phyloP scores from a whole-genome alignment of 2,888 invertebrate genomes.

The Vanessa cardui region DNA sequence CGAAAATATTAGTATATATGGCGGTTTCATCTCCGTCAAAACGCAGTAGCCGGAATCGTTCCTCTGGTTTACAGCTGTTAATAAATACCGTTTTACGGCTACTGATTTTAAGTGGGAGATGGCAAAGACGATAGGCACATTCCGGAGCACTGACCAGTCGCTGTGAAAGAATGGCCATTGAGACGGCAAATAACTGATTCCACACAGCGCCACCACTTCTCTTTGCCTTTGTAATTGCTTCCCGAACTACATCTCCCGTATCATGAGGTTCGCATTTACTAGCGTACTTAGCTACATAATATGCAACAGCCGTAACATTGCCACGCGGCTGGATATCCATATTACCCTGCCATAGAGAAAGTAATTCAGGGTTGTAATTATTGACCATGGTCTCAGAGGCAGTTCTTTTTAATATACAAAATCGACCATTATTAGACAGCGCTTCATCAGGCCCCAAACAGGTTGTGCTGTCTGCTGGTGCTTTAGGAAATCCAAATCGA shows the following conservation, averaged over 20 bases:
- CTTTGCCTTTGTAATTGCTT: conserved; percentile 42
- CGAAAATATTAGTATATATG: conserved; percentile 46
- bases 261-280: conserved; percentile 49
- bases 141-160: conserved; percentile 47
- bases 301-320: too few species aligned
- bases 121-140: conserved; percentile 50
- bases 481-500: too few species aligned
- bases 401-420: too few species aligned
- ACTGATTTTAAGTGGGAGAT: conserved; percentile 44
- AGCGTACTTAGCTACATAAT: conserved; percentile 49
- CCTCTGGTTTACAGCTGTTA: conserved; percentile 46
- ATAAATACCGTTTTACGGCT: conserved; percentile 47
- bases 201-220: conserved; percentile 40
- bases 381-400: too few species aligned
- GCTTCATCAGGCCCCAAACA: too few species aligned
- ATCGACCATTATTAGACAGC: too few species aligned
- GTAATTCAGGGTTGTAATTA: too few species aligned
- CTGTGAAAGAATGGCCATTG: conserved; percentile 46
- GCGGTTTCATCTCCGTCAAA: conserved; percentile 44
- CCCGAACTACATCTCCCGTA: conserved; percentile 43
- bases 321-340: too few species aligned
- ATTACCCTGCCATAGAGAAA: too few species aligned
- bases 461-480: too few species aligned
- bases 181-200: conserved; percentile 45
- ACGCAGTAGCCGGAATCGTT: conserved; percentile 48